These are phyloP conservation scores for Harlomillsia oculata DNA, from an alignment of 1,140 invertebrate species.

Conservation along the genomic window DNA sequence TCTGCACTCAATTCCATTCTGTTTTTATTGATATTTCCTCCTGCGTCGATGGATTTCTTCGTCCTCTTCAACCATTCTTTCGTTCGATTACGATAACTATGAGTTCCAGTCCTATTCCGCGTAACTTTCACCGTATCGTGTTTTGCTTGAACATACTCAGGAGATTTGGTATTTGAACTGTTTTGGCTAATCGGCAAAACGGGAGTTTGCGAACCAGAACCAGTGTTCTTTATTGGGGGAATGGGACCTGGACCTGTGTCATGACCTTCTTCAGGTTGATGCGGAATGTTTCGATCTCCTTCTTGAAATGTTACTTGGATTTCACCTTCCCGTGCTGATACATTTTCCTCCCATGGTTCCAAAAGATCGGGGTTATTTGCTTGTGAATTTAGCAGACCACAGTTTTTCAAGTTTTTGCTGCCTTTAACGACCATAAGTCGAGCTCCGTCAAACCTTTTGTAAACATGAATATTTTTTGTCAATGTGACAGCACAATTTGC, in stretches of 20 bases:
- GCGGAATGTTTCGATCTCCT: slow-evolving; percentile 12
- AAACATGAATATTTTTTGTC: too few species aligned
- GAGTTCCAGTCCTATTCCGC: neutral
- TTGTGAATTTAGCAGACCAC: slow-evolving; percentile 57
- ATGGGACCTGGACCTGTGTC: neutral
- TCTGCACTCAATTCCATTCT: too few species aligned
- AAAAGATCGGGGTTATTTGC: slow-evolving; percentile 14
- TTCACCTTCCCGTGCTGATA: slow-evolving; percentile 30
- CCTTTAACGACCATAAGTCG: slow-evolving; percentile 68
- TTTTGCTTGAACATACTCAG: too few species aligned
- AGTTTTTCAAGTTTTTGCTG: slow-evolving; percentile 60
- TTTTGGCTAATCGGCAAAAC: too few species aligned
- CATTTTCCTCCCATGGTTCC: slow-evolving; percentile 34
- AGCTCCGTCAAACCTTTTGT: slow-evolving; percentile 58
- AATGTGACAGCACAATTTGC: too few species aligned
- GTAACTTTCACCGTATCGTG: neutral
- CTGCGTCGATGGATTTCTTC: neutral
- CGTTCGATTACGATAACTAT: neutral
- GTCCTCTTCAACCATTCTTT: neutral
- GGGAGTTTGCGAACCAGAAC: too few species aligned
- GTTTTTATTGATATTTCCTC: too few species aligned
- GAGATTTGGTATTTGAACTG: too few species aligned
- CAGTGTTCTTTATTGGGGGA: neutral
- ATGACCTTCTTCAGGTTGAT: neutral
- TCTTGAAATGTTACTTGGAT: slow-evolving; percentile 32